Base-by-base conservation (phyloP, 2,797 vertebrate genomes). In the Sparus aurata region DNA sequence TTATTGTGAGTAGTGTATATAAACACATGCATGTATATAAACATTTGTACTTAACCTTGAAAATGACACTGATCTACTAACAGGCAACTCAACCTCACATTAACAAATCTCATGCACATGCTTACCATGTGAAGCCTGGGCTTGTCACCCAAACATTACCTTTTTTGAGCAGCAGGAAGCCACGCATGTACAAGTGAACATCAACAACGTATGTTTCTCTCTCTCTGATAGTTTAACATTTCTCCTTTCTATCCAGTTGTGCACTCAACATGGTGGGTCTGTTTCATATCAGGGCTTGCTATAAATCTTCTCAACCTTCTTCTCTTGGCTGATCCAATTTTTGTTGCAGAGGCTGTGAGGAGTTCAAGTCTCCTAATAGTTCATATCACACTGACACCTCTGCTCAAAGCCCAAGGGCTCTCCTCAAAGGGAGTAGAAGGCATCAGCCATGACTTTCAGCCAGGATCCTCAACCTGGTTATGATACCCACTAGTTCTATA, bases 251-350 rank as follows among this genome's bases (percentile, higher is more conserved):
- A 77, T 75, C 50, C 50, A 43, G 65, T 66, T 43, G 66, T 30
- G 16, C 74, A 34, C 65, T 54, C 75, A 53, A 61, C 71, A 43
- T 57, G 70, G 79, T 79, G 82, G 79, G 74, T 66, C 83, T 86
- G 68, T 30, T 76, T 75, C 23, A 69, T 18, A 38, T 83, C 68
- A 15, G 13, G 55, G 20, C 58, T 72, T 18, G 38, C 60, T 58
- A 46, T 87, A 85, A 88, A 89, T 88, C 69, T 59, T 54, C 43
- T 53, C 55, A 5, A 38, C 64, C 27, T 81, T 73, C 62, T 62
- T 55, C 53, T 69, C 69, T 73, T 53, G 49, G 55, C 68, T 76
- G 55, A 77, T 79, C 50, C 34, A 71, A 12, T 70, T 50, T 77
- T 84, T 88, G 75, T 79, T 67, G 54, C 67, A 49, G 65, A 55